phyloP scores from a whole-genome alignment of 2,888 invertebrate species.

The Empis stercorea region DNA sequence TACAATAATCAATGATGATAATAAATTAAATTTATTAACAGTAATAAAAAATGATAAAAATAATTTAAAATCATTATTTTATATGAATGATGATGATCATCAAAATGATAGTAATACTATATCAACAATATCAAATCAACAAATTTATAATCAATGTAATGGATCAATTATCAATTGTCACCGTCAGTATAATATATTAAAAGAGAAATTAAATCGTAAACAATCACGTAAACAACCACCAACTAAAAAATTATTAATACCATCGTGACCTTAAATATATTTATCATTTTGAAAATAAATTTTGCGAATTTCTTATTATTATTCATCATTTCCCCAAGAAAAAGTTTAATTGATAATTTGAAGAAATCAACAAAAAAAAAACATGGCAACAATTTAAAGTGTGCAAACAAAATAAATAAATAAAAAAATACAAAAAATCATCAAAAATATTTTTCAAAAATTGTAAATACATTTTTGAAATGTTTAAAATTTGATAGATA shows the following conservation, averaged over 20 bases:
- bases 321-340: no score
- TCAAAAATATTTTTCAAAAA: no score
- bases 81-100: neutral
- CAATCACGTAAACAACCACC: constrained; percentile 29
- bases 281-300: no score
- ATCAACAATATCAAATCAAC: constrained; percentile 6
- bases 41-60: neutral
- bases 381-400: no score
- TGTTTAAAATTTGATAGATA: no score
- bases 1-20: neutral
- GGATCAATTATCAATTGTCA: constrained; percentile 10
- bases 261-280: constrained; percentile 19
- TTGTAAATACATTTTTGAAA: no score
- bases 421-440: no score
- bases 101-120: neutral
- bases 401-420: no score
- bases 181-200: constrained; percentile 4
- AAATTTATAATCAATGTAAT: constrained; percentile 9
- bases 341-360: no score
- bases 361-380: no score
- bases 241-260: constrained; percentile 18
- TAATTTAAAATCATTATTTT: neutral
- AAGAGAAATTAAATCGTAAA: constrained; percentile 28
- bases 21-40: constrained; percentile 1
- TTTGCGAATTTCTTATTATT: no score